Percentiles rank a stretch among this genome's conserved stretches.
Conservation (phyloP, 2,113 vertebrate species). For the Marmota monax region DNA sequence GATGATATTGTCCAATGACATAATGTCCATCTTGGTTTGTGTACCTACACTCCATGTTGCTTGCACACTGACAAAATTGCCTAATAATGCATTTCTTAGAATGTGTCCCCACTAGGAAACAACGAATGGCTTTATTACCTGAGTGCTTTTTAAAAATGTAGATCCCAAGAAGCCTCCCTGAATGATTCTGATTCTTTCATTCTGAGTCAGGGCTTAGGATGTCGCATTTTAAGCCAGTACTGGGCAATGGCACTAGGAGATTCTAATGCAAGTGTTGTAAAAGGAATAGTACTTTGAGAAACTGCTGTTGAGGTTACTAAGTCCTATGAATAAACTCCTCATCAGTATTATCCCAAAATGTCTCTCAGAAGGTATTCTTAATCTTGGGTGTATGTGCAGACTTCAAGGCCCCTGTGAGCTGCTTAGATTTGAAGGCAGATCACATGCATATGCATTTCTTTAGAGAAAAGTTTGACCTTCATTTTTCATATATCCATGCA, state of each 20-base stretch:
- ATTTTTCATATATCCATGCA: not conserved
- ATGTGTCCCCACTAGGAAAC: not conserved
- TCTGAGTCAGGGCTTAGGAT: not conserved
- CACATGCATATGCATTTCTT: not conserved
- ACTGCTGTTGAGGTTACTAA: not conserved
- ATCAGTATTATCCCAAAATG: not conserved
- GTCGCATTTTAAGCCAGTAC: not conserved
- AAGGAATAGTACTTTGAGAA: not conserved
- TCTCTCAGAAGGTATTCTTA: not conserved
- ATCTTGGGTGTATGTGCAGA: not conserved
- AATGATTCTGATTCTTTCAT: not conserved
- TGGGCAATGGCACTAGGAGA: not conserved
- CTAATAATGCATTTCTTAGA: not conserved
- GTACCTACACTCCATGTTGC: not conserved
- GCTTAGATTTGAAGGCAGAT: not conserved
- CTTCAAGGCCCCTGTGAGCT: not conserved
- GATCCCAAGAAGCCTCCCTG: not conserved
- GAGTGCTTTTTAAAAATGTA: not conserved
- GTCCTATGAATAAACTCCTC: not conserved
- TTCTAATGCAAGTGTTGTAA: not conserved
- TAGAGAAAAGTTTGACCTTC: not conserved
- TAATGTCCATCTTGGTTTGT: not conserved
- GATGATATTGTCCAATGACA: not conserved
- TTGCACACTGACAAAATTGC: not conserved
- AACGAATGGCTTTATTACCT: not conserved